phyloP scores from a whole-genome alignment of 1,140 invertebrate species.

The Saccostrea echinata region DNA sequence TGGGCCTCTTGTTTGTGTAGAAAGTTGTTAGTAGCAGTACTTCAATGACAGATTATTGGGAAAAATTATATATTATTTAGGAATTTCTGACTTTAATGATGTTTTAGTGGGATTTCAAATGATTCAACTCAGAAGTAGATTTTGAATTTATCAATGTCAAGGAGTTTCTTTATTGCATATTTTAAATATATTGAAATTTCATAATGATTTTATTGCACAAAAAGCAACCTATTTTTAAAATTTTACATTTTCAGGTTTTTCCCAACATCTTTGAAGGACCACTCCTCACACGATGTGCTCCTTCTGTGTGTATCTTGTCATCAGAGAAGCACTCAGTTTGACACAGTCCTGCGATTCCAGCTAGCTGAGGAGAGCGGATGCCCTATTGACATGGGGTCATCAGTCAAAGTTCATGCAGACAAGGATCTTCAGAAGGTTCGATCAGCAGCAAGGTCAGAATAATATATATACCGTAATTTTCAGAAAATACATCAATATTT shows the following conservation, averaged over 20 bases:
- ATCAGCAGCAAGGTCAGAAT: constrained; percentile 83
- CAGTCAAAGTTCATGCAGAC: constrained; percentile 74
- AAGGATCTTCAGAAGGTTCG: constrained; percentile 82
- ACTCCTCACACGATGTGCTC: constrained; percentile 91
- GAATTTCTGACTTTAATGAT: too few relatives aligned
- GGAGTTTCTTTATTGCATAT: too few relatives aligned
- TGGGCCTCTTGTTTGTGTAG: too few relatives aligned
- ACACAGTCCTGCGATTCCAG: constrained; percentile 84
- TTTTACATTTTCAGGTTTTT: constrained; percentile 85
- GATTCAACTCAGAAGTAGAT: too few relatives aligned
- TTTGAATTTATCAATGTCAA: too few relatives aligned
- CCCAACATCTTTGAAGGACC: constrained; percentile 90
- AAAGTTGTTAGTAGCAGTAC: too few relatives aligned
- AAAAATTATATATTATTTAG: too few relatives aligned
- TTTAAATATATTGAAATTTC: too few relatives aligned
- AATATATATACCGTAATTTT: neutral
- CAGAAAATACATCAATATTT: too few relatives aligned
- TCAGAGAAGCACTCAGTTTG: constrained; percentile 85
- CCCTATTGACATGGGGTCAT: constrained; percentile 81
- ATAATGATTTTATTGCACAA: too few relatives aligned
- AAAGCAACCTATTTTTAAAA: neutral
- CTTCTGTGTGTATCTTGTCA: constrained; percentile 89
- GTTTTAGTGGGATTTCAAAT: too few relatives aligned
- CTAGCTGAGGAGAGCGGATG: constrained; percentile 85
- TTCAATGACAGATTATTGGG: too few relatives aligned